These are phyloP conservation scores for Drosophila lacicola DNA, from an alignment of 2,888 invertebrate genomes.

Conservation along the genomic window DNA sequence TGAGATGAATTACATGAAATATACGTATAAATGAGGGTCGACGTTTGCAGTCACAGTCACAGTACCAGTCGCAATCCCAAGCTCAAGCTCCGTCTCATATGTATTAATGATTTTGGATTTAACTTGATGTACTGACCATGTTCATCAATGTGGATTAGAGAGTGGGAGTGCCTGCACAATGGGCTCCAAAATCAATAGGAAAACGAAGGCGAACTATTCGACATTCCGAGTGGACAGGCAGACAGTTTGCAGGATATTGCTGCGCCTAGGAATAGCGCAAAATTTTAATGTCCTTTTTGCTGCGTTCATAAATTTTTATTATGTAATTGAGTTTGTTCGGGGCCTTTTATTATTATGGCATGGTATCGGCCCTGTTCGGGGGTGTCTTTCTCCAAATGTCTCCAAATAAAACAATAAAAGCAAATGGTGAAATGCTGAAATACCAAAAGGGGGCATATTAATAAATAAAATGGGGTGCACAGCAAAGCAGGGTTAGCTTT, in stretches of 20 bases:
- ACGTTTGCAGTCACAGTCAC: conserved; percentile 23
- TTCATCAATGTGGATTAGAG: conserved; percentile 67
- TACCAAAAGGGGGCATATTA: conserved; percentile 57
- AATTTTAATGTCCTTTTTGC: conserved; percentile 68
- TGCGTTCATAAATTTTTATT: conserved; percentile 79
- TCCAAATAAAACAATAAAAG: conserved; percentile 76
- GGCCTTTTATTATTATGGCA: conserved; percentile 28
- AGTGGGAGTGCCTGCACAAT: conserved; percentile 1
- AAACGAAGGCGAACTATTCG: conserved; percentile 12
- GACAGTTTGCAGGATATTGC: conserved; percentile 19
- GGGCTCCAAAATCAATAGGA: conserved; percentile 37
- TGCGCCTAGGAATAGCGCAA: conserved; percentile 36
- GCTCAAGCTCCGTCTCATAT: conserved; percentile 42
- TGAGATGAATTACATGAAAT: conserved; percentile 75
- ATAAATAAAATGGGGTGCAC: conserved; percentile 63
- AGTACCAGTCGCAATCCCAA: not conserved
- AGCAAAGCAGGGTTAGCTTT: conserved; percentile 11
- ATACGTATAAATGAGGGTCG: conserved; percentile 74
- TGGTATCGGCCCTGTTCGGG: conserved; percentile 15
- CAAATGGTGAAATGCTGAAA: conserved; percentile 59
- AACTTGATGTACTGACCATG: conserved; percentile 65
- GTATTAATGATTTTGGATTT: conserved; percentile 77
- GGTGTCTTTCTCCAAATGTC: conserved; percentile 54
- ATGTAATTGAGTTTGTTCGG: conserved; percentile 73
- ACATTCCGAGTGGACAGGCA: conserved; percentile 14